Conservation (phyloP, 2,888 invertebrate species). For the Pristionchus japonicus region DNA sequence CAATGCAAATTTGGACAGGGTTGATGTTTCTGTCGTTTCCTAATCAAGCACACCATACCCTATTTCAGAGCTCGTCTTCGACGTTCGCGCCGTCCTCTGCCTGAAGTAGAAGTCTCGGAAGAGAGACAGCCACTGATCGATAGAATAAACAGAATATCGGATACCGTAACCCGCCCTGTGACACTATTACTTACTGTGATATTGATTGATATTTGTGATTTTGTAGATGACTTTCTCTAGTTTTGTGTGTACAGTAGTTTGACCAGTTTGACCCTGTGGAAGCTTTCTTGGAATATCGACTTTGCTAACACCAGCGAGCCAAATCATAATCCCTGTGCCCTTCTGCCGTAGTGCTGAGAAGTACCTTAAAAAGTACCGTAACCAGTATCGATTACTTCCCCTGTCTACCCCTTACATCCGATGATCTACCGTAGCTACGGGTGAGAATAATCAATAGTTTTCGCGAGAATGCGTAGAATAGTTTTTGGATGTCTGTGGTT, state of each 20-base stretch:
- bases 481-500: not conserved
- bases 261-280: not conserved
- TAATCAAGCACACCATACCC: slow-evolving; percentile 26
- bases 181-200: not conserved
- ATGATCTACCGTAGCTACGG: slow-evolving; percentile 20
- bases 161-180: not conserved
- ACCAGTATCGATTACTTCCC: not conserved
- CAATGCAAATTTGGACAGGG: not conserved
- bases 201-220: not conserved
- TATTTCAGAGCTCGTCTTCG: slow-evolving; percentile 63
- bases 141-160: not conserved
- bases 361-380: no score
- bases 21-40: not conserved
- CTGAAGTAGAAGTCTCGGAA: not conserved
- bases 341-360: slow-evolving; percentile 8
- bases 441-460: slow-evolving; percentile 20
- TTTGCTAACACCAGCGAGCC: not conserved
- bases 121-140: not conserved
- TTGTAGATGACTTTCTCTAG: not conserved
- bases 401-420: not conserved
- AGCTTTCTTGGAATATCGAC: slow-evolving; percentile 32
- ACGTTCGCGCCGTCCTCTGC: slow-evolving; percentile 54
- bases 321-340: not conserved
- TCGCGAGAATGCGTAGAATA: not conserved
- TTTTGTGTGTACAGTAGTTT: not conserved